A percentile compares a stretch with the other conserved stretches of the same genome.
These are phyloP conservation scores for Drosophila melanogaster DNA, from an alignment of 1,140 invertebrate species.

Conservation along the genomic window Release_6_plus_ISO1_MT NT_033779.5:17144001-17144500, in stretches of 20 bases:
- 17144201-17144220: slow-evolving; percentile 53
- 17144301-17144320: too few relatives aligned
- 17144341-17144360: too few relatives aligned
- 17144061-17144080: slow-evolving; percentile 77
- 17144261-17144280: background rate
- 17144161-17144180: slow-evolving; percentile 24
- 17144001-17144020: slow-evolving; percentile 9
- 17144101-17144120: slow-evolving; percentile 77
- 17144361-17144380: too few relatives aligned
- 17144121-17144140: slow-evolving; percentile 46
- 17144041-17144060: slow-evolving; percentile 14
- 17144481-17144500: too few relatives aligned
- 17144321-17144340: too few relatives aligned
- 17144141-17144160: background rate
- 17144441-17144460: too few relatives aligned
- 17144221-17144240: slow-evolving; percentile 55
- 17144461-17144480: too few relatives aligned
- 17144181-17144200: slow-evolving; percentile 18
- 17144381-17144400: too few relatives aligned
- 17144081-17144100: slow-evolving; percentile 81
- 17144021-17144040: slow-evolving; percentile 69
- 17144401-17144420: too few relatives aligned
- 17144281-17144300: background rate
- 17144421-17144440: too few relatives aligned
- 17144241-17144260: slow-evolving; percentile 3